These are phyloP conservation scores for Steinernema scapterisci DNA, from an alignment of 2,888 invertebrate genomes.

Conservation along the genomic window DNA sequence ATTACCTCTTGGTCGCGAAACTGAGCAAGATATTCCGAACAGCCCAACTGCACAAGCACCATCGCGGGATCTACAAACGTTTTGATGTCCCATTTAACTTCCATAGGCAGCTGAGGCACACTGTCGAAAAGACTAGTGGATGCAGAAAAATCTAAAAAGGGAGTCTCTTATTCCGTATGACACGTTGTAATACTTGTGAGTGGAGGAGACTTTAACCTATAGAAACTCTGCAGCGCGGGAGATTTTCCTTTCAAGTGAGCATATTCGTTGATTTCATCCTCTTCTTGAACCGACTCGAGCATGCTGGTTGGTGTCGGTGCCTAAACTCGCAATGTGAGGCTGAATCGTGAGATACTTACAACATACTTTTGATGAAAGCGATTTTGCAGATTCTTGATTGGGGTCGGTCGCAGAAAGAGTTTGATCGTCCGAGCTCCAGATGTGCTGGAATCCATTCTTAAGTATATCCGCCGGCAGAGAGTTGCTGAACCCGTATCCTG, in stretches of 20 bases:
- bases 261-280: constrained; percentile 50
- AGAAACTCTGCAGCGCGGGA: neutral
- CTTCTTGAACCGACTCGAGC: constrained; percentile 53
- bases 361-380: neutral
- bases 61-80: constrained; percentile 59
- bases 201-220: constrained; percentile 3
- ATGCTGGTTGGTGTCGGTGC: constrained; percentile 18
- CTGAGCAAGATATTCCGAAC: constrained; percentile 60
- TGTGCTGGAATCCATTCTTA: constrained; percentile 40
- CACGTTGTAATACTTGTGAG: constrained; percentile 37
- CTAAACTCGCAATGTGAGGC: neutral
- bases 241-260: neutral
- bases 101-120: constrained; percentile 36
- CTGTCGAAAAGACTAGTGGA: constrained; percentile 43
- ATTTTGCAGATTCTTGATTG: neutral
- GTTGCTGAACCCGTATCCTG: constrained; percentile 60
- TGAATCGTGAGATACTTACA: neutral
- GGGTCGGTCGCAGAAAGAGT: neutral
- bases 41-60: constrained; percentile 63
- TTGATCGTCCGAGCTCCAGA: constrained; percentile 15
- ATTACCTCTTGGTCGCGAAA: constrained; percentile 63
- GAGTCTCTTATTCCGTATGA: too few relatives aligned
- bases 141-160: constrained; percentile 38
- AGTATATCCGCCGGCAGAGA: constrained; percentile 64
- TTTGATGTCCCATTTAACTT: constrained; percentile 60